Evolutionary conservation across 2,797 vertebrate genomes (phyloP).

Genomic region (Monodelphis domestica): DNA sequence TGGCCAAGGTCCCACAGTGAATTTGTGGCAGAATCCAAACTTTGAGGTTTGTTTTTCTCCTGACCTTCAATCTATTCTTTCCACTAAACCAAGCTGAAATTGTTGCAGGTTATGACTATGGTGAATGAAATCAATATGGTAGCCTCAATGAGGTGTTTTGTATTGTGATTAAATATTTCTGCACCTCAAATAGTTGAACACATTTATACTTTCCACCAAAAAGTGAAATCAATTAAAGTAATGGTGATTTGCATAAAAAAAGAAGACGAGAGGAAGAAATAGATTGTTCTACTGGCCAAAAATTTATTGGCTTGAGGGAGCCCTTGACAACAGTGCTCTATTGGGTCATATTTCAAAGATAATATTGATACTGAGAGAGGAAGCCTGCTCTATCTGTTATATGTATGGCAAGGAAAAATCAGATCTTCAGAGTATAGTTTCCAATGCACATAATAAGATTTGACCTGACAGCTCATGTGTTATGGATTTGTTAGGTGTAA

Average conservation of each 20-base stretch:
- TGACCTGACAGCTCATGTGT: conserved; percentile 13
- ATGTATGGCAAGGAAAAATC: not conserved
- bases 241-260: not conserved
- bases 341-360: conserved; percentile 24
- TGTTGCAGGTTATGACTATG: not conserved
- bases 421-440: not conserved
- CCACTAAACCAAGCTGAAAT: not conserved
- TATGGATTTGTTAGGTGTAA: conserved; percentile 17
- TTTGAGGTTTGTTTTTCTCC: not conserved
- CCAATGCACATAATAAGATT: not conserved
- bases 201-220: not conserved
- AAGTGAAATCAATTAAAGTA: not conserved
- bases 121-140: not conserved
- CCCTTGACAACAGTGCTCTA: conserved; percentile 2
- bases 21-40: not conserved
- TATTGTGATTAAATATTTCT: conserved; percentile 12
- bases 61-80: not conserved
- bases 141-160: not conserved
- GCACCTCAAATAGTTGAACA: not conserved
- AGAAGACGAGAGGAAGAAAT: not conserved
- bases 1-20: not conserved
- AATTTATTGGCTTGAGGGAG: not conserved
- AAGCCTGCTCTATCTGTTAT: not conserved
- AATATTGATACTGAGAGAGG: conserved; percentile 1
- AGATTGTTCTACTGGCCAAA: not conserved